A percentile compares a stretch with the other conserved stretches of the same genome.
These are phyloP conservation scores for Megalopta genalis DNA, from an alignment of 1,140 invertebrate genomes.

Conservation along the genomic window DNA sequence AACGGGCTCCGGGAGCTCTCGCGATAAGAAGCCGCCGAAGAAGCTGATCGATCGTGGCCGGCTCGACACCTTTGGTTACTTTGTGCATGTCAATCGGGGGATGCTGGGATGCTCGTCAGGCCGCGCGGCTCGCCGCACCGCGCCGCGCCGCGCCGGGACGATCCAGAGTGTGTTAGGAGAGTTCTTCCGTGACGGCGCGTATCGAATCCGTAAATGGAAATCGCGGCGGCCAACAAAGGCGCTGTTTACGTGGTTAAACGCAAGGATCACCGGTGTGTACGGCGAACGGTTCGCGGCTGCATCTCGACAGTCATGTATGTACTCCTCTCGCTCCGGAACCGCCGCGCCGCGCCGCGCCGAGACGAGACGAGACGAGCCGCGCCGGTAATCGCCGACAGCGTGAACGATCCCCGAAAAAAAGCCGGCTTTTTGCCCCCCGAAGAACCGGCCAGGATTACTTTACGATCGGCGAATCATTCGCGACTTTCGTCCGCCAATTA, in stretches of 20 bases:
- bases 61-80: slow-evolving; percentile 47
- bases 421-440: not conserved
- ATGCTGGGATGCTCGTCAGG: slow-evolving; percentile 21
- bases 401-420: slow-evolving; percentile 23
- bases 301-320: slow-evolving; percentile 56
- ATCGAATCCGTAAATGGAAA: slow-evolving; percentile 78
- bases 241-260: slow-evolving; percentile 78
- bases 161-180: slow-evolving; percentile 48
- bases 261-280: slow-evolving; percentile 46
- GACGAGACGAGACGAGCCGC: not conserved
- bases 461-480: too few species aligned
- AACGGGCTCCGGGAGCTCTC: not conserved
- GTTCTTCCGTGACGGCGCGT: slow-evolving; percentile 67
- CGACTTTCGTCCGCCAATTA: too few species aligned
- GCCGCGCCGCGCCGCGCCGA: too few species aligned
- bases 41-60: slow-evolving; percentile 31
- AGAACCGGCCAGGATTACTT: not conserved
- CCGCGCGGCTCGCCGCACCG: slow-evolving; percentile 17
- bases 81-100: slow-evolving; percentile 43
- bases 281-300: not conserved
- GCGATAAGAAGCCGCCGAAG: slow-evolving; percentile 27
- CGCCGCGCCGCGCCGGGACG: too few species aligned
- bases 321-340: not conserved
- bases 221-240: slow-evolving; percentile 73
- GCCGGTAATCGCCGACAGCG: slow-evolving; percentile 27